Conservation (phyloP, 2,797 vertebrate species). For the Etheostoma nigrum region DNA sequence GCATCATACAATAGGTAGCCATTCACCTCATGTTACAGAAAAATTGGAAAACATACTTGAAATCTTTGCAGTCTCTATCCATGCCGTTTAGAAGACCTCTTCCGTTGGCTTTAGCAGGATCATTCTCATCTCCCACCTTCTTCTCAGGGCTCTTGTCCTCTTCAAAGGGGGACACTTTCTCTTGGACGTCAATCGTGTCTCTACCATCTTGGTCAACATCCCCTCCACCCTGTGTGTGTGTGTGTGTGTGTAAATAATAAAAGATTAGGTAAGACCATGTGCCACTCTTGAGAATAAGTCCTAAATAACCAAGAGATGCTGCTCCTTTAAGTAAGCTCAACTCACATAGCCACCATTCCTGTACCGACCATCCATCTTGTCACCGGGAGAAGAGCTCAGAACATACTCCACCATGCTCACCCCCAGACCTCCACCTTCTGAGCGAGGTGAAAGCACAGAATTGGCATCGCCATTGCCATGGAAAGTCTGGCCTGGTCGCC, state of each 20-base stretch:
- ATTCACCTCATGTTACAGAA: neutral
- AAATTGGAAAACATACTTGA: constrained; percentile 89
- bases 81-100: constrained; percentile 97
- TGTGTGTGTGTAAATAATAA: no score
- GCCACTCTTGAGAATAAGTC: neutral
- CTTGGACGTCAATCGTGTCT: constrained; percentile 94
- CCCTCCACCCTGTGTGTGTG: constrained; percentile 87
- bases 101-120: constrained; percentile 93
- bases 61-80: constrained; percentile 99
- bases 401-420: constrained; percentile 99
- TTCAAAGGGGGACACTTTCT: constrained; percentile 95
- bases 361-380: constrained; percentile 98
- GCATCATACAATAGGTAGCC: neutral
- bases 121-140: constrained; percentile 92
- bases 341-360: constrained; percentile 97
- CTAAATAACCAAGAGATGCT: neutral
- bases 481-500: constrained; percentile 97
- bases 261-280: neutral
- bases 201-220: constrained; percentile 94
- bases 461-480: constrained; percentile 96
- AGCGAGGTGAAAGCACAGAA: constrained; percentile 97
- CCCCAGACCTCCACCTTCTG: constrained; percentile 96
- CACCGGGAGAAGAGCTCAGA: constrained; percentile 97
- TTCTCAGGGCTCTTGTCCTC: constrained; percentile 96
- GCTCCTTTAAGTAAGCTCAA: constrained; percentile 36